A percentile compares a stretch with the other conserved stretches of the same genome.
Evolutionary conservation across 2,888 invertebrate species (phyloP).

Genomic region (Melinopterus prodromus): DNA sequence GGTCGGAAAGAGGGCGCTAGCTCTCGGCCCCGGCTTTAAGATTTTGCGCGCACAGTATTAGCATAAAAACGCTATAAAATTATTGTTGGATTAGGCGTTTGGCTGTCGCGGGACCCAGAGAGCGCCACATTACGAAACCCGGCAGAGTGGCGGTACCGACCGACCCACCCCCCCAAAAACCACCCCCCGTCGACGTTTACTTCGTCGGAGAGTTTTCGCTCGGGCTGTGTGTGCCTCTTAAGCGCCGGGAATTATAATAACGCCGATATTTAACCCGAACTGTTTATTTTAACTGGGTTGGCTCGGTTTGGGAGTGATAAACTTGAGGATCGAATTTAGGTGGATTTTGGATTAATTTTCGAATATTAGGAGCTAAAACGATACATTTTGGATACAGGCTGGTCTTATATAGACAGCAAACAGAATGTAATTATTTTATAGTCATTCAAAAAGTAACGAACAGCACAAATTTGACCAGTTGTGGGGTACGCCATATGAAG

Average conservation of each 20-base stretch:
- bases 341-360: not conserved
- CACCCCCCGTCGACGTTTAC: conserved; percentile 11
- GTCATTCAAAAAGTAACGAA: too few relatives aligned
- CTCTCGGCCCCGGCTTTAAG: conserved; percentile 47
- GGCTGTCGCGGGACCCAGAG: not conserved
- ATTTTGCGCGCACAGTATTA: conserved; percentile 47
- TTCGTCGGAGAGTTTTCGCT: not conserved
- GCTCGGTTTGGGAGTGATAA: not conserved
- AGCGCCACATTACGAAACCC: not conserved
- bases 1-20: conserved; percentile 40
- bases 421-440: too few relatives aligned
- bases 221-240: conserved; percentile 28
- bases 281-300: not conserved
- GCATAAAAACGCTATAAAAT: conserved; percentile 56
- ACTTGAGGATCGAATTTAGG: not conserved
- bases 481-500: too few relatives aligned
- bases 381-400: too few relatives aligned
- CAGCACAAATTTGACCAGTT: too few relatives aligned
- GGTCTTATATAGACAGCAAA: too few relatives aligned
- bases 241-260: not conserved
- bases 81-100: conserved; percentile 52
- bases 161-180: conserved; percentile 10
- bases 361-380: too few relatives aligned
- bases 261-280: conserved; percentile 9
- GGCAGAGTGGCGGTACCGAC: not conserved